Conservation (phyloP, 2,113 vertebrate genomes). For the Eclectus roratus region DNA sequence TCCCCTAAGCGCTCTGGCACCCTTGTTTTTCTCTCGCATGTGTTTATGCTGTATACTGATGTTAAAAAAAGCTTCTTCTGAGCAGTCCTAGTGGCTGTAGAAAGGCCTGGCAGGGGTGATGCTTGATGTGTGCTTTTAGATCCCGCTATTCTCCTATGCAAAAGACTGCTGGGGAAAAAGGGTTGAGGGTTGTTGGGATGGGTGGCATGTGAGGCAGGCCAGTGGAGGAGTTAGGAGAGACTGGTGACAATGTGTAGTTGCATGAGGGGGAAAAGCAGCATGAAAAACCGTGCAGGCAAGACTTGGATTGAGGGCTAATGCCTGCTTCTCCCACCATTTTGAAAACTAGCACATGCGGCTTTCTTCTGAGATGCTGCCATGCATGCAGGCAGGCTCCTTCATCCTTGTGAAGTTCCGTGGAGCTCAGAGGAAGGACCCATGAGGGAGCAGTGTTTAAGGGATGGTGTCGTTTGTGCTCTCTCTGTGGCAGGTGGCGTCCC, state of each 20-base stretch:
- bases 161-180: neutral
- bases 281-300: neutral
- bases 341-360: neutral
- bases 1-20: neutral
- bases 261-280: neutral
- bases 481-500: constrained; percentile 83
- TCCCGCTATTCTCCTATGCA: accelerated
- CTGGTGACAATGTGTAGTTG: neutral
- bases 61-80: neutral
- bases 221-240: neutral
- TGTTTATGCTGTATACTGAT: neutral
- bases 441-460: neutral
- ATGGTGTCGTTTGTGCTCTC: neutral
- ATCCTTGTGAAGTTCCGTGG: neutral
- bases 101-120: neutral
- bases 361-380: neutral
- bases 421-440: neutral
- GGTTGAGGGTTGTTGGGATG: neutral
- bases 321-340: neutral
- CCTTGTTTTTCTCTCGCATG: accelerated
- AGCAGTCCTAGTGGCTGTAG: neutral
- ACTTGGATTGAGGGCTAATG: neutral
- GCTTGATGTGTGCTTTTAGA: neutral
- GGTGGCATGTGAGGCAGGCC: neutral
- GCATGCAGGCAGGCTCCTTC: neutral